Percentiles rank a stretch among this genome's conserved stretches.
Conservation (phyloP, 2,888 invertebrate species). For the Cerceris ruficornis region DNA sequence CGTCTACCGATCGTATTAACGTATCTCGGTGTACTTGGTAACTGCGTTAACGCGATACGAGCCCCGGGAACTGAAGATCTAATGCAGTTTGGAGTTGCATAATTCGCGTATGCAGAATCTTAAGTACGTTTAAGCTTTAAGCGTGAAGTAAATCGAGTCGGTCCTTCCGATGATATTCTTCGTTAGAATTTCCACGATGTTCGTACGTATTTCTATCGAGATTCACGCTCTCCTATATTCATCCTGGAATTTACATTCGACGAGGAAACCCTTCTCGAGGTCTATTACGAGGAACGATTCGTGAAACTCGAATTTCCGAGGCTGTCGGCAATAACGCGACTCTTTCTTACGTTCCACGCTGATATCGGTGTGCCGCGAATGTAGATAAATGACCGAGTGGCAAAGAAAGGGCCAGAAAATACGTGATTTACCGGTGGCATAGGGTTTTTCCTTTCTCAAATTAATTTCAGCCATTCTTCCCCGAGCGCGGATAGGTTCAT, state of each 20-base stretch:
- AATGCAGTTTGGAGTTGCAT: slow-evolving; percentile 2
- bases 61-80: not conserved
- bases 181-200: too few species aligned
- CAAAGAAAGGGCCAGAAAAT: slow-evolving; percentile 19
- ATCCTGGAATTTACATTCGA: not conserved
- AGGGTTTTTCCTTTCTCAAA: slow-evolving; percentile 10
- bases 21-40: too few species aligned
- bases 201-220: too few species aligned
- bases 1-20: too few species aligned
- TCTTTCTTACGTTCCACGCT: not conserved
- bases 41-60: too few species aligned
- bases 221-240: too few species aligned
- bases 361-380: not conserved
- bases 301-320: not conserved
- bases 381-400: slow-evolving; percentile 13
- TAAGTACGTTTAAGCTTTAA: not conserved
- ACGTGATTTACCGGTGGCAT: slow-evolving; percentile 13
- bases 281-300: not conserved
- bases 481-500: not conserved
- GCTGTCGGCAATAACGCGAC: not conserved
- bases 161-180: too few species aligned
- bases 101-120: slow-evolving; percentile 1
- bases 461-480: slow-evolving; percentile 10
- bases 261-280: not conserved
- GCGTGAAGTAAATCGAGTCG: slow-evolving; percentile 1